A percentile compares a stretch with the other conserved stretches of the same genome.
These are phyloP conservation scores for Metridium senile DNA, from an alignment of 92 coral and sea anemone species.

Conservation along the genomic window DNA sequence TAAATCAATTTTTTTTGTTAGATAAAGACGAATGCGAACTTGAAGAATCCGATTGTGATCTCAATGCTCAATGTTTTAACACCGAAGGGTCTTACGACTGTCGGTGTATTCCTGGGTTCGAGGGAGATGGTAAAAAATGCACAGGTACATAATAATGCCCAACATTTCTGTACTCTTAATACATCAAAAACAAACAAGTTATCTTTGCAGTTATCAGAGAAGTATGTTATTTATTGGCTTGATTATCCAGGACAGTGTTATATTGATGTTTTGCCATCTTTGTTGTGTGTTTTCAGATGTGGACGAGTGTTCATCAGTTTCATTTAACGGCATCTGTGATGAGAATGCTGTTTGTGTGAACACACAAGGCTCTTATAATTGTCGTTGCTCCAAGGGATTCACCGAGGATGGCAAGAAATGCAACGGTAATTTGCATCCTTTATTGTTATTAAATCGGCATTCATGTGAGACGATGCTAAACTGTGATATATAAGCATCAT, in stretches of 20 bases:
- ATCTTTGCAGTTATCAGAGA: too few species aligned
- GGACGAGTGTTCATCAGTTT: constrained; percentile 41
- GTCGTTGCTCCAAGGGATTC: constrained; percentile 63
- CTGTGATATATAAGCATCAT: too few species aligned
- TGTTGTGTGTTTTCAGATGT: constrained; percentile 4
- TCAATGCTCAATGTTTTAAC: constrained; percentile 43
- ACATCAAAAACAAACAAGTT: too few species aligned
- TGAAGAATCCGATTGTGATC: constrained; percentile 20
- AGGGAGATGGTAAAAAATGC: constrained; percentile 29
- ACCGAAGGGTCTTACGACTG: constrained; percentile 23
- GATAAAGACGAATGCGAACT: neutral
- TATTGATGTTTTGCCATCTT: too few species aligned
- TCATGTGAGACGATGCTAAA: too few species aligned
- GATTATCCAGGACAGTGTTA: too few species aligned
- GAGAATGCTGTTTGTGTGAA: constrained; percentile 66
- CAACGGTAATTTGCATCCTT: neutral
- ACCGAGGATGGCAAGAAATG: constrained; percentile 52
- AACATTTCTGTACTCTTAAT: too few species aligned
- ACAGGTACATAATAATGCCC: constrained; percentile 26
- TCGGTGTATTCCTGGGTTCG: constrained; percentile 14
- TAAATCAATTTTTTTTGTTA: neutral
- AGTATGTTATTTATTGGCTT: too few species aligned
- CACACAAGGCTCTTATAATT: constrained; percentile 54
- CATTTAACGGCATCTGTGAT: constrained; percentile 47
- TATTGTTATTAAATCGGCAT: too few species aligned